Base-by-base conservation (phyloP, 2,797 vertebrate species). In the Enteromius argenteus region DNA sequence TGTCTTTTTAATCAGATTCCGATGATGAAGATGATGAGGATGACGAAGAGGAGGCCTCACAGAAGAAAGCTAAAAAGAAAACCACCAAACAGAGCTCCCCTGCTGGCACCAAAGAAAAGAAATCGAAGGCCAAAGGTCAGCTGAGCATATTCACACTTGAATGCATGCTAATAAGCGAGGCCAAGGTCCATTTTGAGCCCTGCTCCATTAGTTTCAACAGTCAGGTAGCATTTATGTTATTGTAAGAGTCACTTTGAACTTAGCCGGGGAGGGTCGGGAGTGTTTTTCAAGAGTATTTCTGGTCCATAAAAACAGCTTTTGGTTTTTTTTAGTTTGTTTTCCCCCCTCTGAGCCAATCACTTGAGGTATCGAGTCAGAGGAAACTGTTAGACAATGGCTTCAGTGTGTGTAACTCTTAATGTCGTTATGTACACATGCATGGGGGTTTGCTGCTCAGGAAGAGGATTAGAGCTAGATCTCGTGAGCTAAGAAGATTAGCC, bases 61-160 rank as follows among this genome's bases (percentile, higher is more conserved):
- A 74, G 49, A 89, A 89, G 67, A 86, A 83, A 39, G 81, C 88
- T 51, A 88, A 89, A 78, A 89, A 88, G 27, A 89, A 87, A 78
- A 53, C 62, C 13, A 73, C 64, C 23, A 88, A 88, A 80, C 87
- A 88, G 7, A 87, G 56, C 49, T 21, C 72, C 19, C 73, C 77
- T 15, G 35, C 80, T 35, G 72, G 49, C 35, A 71, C 66, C 60
- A 86, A 86, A 53, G 88, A 87, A 53, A 88, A 89, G 76, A 89
- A 88, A 79, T 9, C 78, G 30, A 88, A 85, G 66, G 62, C 72
- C n/a, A 88, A 88, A 88, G 88, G 85, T 89, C 14, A 86, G 83
- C 9, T 9, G 4, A 68, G 73, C 13, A 14, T 49, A 46, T 79
- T 72, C 64, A 72, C 66, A 44, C 74, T 56, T 49, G 17, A 79